A percentile compares a stretch with the other conserved stretches of the same genome.
Evolutionary conservation across 2,797 vertebrate species (phyloP).

Genomic region (Hyperoplus immaculatus): DNA sequence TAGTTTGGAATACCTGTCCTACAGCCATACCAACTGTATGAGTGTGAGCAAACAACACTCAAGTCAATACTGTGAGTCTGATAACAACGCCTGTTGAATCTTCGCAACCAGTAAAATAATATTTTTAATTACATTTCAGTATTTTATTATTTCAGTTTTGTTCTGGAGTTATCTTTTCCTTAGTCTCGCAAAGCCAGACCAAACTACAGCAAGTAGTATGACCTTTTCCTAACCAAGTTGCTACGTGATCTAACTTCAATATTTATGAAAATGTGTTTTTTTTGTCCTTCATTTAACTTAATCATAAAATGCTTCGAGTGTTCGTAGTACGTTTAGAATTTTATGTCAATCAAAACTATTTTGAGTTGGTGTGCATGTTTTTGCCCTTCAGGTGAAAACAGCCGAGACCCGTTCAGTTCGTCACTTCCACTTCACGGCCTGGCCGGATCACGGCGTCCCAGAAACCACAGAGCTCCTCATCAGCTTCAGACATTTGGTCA

Average conservation of each 20-base stretch:
- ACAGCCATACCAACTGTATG: neutral
- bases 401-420: slow-evolving; percentile 88
- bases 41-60: neutral
- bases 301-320: neutral
- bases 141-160: neutral
- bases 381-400: slow-evolving; percentile 84
- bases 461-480: slow-evolving; percentile 95
- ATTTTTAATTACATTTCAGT: neutral
- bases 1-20: neutral
- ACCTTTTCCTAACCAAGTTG: neutral
- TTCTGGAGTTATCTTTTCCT: neutral
- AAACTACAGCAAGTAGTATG: too few relatives aligned
- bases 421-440: slow-evolving; percentile 98
- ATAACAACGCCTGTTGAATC: neutral
- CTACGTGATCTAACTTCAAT: neutral
- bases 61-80: neutral
- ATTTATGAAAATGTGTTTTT: neutral
- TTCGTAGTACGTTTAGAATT: neutral
- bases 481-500: slow-evolving; percentile 93
- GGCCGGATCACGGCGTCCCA: slow-evolving; percentile 96
- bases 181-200: too few relatives aligned
- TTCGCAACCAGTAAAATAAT: neutral
- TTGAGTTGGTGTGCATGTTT: slow-evolving; percentile 4
- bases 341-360: neutral
- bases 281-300: neutral